Base-by-base conservation (phyloP, 2,797 vertebrate species). In the Poecilia wingei region DNA sequence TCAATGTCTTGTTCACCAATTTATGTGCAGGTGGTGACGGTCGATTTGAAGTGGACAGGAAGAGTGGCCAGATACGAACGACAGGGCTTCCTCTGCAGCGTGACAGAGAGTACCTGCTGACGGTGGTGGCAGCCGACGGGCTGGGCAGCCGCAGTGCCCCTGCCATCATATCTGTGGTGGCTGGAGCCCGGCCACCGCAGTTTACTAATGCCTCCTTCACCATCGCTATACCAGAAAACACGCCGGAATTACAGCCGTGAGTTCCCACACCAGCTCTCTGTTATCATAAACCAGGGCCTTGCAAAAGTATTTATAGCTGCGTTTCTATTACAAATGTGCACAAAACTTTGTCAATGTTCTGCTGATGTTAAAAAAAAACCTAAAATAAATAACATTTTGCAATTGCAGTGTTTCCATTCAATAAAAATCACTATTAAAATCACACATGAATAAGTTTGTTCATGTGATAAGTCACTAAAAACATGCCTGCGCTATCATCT, bases 1-100 rank as follows among this genome's bases (percentile, higher is more conserved):
- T 78, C 6, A 28, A 2, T 64, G 74, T 72, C 9, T 61, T 46
- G 4, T 75, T 31, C 31, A 77, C 49, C 45, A 33, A 76, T 68
- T 53, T 5, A 0, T 7, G 49, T 75, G 13, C 83, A 98, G 97
- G 97, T 46, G 97, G 96, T 1, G 97, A 97, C 10, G 95, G 94
- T 1, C 95, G 96, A 71, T 98, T 98, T 80, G 94, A 96, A 69
- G 96, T 98, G 70, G 97, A 97, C 93, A 95, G 92, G 76, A 96
- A 97, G 92, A 95, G 83, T 0, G 97, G 97, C 10, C 96, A 97
- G 74, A 91, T 97, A 41, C 95, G 94, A 78, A 97, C 96, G 0
- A 97, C 97, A 0, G 96, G 96, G 33, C 95, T 97, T 20, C 96
- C 96, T 2, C 84, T 97, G 84, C 90, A 96, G 94, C 94, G 87